Evolutionary conservation across 2,888 invertebrate genomes (phyloP).

Genomic region (Argyresthia goedartella): DNA sequence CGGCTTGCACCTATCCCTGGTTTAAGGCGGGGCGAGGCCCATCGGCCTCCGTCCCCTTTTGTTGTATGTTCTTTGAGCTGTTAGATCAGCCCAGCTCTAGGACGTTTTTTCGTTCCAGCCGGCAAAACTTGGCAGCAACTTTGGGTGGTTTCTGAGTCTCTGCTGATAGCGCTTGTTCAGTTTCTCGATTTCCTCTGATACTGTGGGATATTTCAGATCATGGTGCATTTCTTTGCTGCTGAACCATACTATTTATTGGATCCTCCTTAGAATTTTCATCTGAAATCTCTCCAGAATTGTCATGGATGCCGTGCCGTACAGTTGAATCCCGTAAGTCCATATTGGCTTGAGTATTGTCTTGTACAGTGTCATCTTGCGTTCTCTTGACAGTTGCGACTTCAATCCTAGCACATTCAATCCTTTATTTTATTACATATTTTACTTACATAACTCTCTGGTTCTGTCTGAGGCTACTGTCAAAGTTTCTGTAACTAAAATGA

Average conservation of each 20-base stretch:
- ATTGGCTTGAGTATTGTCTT: too few species aligned
- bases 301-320: not conserved
- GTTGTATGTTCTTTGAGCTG: too few species aligned
- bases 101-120: not conserved
- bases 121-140: not conserved
- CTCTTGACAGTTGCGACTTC: not conserved
- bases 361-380: not conserved
- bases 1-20: too few species aligned
- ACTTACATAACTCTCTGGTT: too few species aligned
- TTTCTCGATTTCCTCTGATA: too few species aligned
- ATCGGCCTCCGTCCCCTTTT: too few species aligned
- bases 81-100: not conserved
- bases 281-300: not conserved
- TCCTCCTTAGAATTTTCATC: not conserved
- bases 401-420: not conserved
- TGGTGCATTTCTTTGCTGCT: not conserved
- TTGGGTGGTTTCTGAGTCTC: too few species aligned
- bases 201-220: not conserved
- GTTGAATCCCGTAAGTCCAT: not conserved
- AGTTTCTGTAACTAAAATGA: too few species aligned
- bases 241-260: not conserved
- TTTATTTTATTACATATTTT: too few species aligned
- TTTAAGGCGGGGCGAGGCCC: too few species aligned
- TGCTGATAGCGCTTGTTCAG: not conserved
- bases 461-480: too few species aligned